phyloP scores from a whole-genome alignment of 2,888 invertebrate genomes.

The Pogonocherus hispidulus region DNA sequence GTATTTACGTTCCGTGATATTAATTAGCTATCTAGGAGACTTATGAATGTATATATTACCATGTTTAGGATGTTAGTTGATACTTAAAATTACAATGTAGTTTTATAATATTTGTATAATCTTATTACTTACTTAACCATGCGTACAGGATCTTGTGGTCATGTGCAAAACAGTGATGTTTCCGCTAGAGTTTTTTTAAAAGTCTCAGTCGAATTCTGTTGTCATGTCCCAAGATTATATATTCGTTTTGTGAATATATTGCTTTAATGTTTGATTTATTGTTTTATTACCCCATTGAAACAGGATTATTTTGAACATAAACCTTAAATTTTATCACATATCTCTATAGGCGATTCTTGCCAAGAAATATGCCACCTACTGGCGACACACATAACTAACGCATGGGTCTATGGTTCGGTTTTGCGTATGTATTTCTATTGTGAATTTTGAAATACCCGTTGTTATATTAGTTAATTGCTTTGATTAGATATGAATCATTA shows the following conservation, averaged over 20 bases:
- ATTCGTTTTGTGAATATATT: conserved; percentile 42
- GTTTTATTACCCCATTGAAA: not conserved
- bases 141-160: conserved; percentile 15
- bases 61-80: conserved; percentile 40
- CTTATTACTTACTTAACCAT: conserved; percentile 36
- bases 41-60: conserved; percentile 45
- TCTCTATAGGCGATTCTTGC: no score
- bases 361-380: no score
- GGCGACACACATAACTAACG: no score
- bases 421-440: no score
- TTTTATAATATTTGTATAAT: conserved; percentile 53
- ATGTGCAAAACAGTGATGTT: conserved; percentile 11
- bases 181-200: conserved; percentile 23
- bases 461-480: no score
- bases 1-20: conserved; percentile 51
- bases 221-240: conserved; percentile 29
- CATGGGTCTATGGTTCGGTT: no score
- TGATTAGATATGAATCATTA: no score
- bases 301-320: no score
- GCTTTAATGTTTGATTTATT: conserved; percentile 37
- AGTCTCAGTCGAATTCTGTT: conserved; percentile 22
- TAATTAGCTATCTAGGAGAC: conserved; percentile 43
- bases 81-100: conserved; percentile 48
- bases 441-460: no score
- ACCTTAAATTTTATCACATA: no score